Evolutionary conservation across 2,888 invertebrate genomes (phyloP).

Genomic region (Perdita meconis): DNA sequence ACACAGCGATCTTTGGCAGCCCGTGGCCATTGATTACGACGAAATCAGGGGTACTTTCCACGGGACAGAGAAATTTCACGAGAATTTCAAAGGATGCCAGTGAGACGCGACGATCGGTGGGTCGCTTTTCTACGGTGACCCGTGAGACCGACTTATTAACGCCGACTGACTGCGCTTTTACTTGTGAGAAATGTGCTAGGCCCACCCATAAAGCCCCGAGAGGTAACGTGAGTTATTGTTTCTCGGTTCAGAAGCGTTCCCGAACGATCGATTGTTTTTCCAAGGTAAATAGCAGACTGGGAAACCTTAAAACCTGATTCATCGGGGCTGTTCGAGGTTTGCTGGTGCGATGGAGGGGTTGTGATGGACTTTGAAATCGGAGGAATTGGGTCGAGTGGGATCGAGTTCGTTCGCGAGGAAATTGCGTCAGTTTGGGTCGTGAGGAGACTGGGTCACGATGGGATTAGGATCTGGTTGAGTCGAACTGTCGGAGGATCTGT

Average conservation of each 20-base stretch:
- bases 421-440: constrained; percentile 1
- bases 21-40: constrained; percentile 23
- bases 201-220: constrained; percentile 33
- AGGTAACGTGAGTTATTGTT: constrained; percentile 34
- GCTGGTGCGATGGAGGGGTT: neutral
- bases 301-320: neutral
- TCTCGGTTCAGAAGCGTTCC: constrained; percentile 13
- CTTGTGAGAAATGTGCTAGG: constrained; percentile 53
- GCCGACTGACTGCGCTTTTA: constrained; percentile 58
- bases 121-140: constrained; percentile 44
- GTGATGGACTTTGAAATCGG: neutral
- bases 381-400: constrained; percentile 3
- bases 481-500: neutral
- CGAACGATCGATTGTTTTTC: constrained; percentile 24
- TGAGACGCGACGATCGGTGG: constrained; percentile 1
- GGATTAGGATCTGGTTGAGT: neutral
- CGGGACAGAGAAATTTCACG: constrained; percentile 5
- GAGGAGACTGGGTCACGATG: neutral
- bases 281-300: constrained; percentile 2
- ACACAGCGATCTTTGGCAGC: neutral
- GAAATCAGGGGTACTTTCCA: constrained; percentile 21
- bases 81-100: constrained; percentile 13
- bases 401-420: neutral
- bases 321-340: neutral
- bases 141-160: constrained; percentile 57